These are phyloP conservation scores for Oryzias dopingdopingensis DNA, from an alignment of 2,797 vertebrate genomes.

Conservation along the genomic window DNA sequence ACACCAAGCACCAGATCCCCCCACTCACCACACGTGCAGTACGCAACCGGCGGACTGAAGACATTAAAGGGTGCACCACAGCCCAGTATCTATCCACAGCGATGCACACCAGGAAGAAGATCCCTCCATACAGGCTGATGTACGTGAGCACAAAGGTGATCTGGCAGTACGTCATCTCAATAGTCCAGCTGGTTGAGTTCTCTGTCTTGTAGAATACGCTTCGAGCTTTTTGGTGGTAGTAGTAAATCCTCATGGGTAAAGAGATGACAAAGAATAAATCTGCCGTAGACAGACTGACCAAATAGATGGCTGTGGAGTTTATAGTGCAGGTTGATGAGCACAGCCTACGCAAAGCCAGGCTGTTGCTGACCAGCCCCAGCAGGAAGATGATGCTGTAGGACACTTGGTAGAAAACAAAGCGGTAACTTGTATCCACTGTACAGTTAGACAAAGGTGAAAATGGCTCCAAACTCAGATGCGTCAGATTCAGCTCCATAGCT, in stretches of 20 bases:
- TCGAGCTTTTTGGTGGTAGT: slow-evolving; percentile 63
- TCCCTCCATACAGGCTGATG: slow-evolving; percentile 77
- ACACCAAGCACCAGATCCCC: slow-evolving; percentile 73
- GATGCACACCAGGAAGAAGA: slow-evolving; percentile 79
- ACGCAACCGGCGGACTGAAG: slow-evolving; percentile 33
- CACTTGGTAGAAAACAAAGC: slow-evolving; percentile 74
- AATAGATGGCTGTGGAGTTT: slow-evolving; percentile 72
- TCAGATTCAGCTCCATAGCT: slow-evolving; percentile 68
- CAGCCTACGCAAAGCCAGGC: slow-evolving; percentile 62
- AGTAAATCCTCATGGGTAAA: slow-evolving; percentile 75
- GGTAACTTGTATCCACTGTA: slow-evolving; percentile 72
- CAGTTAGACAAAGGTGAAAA: slow-evolving; percentile 52
- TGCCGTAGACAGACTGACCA: slow-evolving; percentile 64
- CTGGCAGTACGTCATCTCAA: slow-evolving; percentile 60
- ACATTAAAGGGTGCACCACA: slow-evolving; percentile 64
- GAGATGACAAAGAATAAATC: slow-evolving; percentile 75
- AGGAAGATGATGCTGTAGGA: slow-evolving; percentile 76
- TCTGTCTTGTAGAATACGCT: slow-evolving; percentile 11
- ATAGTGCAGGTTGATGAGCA: slow-evolving; percentile 49
- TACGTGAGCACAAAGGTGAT: slow-evolving; percentile 77
- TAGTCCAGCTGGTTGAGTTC: slow-evolving; percentile 36
- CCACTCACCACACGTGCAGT: slow-evolving; percentile 60
- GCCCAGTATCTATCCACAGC: slow-evolving; percentile 76
- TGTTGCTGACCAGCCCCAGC: slow-evolving; percentile 68
- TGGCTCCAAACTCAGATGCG: slow-evolving; percentile 7